A percentile compares a stretch with the other conserved stretches of the same genome.
These are phyloP conservation scores for Pygoscelis adeliae DNA, from an alignment of 2,113 vertebrate genomes.

Conservation along the genomic window DNA sequence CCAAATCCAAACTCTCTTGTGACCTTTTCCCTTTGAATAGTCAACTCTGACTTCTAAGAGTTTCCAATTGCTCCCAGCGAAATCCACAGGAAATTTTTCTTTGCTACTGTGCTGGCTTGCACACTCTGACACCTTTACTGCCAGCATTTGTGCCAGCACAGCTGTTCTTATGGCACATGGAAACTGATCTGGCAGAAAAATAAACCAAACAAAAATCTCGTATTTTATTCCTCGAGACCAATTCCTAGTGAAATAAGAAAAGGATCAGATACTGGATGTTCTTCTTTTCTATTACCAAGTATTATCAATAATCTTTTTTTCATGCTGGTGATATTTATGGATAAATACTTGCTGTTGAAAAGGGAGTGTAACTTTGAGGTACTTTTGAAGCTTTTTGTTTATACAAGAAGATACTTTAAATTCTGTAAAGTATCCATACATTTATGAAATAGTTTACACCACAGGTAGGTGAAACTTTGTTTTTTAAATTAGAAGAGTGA, in stretches of 20 bases:
- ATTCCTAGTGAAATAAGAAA: background rate
- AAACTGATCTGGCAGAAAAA: background rate
- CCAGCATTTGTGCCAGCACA: background rate
- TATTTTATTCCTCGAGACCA: background rate
- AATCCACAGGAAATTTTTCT: background rate
- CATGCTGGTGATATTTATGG: background rate
- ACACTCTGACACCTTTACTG: background rate
- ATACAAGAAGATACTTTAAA: background rate
- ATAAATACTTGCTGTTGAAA: background rate
- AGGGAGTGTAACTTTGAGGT: background rate
- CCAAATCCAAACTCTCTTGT: background rate
- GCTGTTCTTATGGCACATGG: fast-evolving
- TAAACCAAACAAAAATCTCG: background rate
- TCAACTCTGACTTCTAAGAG: background rate
- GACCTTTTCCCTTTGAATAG: background rate
- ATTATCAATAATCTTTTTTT: background rate
- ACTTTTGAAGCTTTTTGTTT: background rate
- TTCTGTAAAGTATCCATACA: background rate
- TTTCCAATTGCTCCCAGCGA: background rate
- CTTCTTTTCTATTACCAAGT: background rate
- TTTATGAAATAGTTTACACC: background rate
- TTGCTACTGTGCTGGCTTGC: background rate
- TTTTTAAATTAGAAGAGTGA: background rate
- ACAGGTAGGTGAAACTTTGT: background rate
- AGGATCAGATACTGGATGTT: background rate